Evolutionary conservation across 2,888 invertebrate genomes (phyloP).

Genomic region (Anoplius nigerrimus): DNA sequence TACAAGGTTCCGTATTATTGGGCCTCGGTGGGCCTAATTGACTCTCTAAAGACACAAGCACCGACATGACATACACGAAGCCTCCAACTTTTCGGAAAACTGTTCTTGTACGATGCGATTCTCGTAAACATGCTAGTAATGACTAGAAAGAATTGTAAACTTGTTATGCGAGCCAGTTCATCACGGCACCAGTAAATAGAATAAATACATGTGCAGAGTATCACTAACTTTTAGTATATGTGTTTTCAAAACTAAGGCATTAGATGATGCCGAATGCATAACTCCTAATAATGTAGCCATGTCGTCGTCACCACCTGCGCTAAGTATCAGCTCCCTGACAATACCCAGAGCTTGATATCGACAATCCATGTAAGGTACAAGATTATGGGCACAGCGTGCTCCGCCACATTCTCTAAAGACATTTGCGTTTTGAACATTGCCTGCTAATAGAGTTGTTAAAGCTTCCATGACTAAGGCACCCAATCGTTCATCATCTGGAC

Average conservation of each 20-base stretch:
- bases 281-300: slow-evolving; percentile 94
- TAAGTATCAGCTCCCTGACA: slow-evolving; percentile 90
- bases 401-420: slow-evolving; percentile 96
- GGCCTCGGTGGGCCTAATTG: slow-evolving; percentile 79
- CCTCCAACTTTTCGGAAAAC: slow-evolving; percentile 99
- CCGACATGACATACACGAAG: slow-evolving; percentile 97
- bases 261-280: slow-evolving; percentile 91
- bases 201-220: not conserved
- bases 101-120: slow-evolving; percentile 96
- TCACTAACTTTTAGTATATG: slow-evolving; percentile 86
- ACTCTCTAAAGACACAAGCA: slow-evolving; percentile 93
- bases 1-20: slow-evolving; percentile 73
- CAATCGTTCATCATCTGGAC: slow-evolving; percentile 83
- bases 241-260: slow-evolving; percentile 89
- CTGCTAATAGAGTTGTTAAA: slow-evolving; percentile 87
- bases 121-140: slow-evolving; percentile 90
- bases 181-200: too few relatives aligned
- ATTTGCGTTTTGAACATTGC: slow-evolving; percentile 91
- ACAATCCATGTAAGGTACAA: slow-evolving; percentile 89
- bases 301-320: slow-evolving; percentile 96
- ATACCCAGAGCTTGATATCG: slow-evolving; percentile 90
- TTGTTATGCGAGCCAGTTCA: not conserved
- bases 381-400: slow-evolving; percentile 92
- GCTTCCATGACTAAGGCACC: slow-evolving; percentile 93
- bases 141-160: slow-evolving; percentile 76